These are phyloP conservation scores for Microctonus brassicae DNA, from an alignment of 2,888 invertebrate species.

Conservation along the genomic window DNA sequence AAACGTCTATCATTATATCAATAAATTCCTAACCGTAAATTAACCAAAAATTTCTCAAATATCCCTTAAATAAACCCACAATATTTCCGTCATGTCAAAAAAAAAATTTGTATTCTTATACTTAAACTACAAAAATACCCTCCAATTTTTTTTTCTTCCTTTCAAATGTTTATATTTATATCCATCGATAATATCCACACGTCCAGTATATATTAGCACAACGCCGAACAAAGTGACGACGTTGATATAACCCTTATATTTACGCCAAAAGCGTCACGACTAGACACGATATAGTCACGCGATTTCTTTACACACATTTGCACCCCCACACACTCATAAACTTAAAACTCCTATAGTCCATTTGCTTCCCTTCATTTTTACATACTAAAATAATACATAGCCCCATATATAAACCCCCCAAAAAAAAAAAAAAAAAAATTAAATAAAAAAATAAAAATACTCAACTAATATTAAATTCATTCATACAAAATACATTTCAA, in stretches of 20 bases:
- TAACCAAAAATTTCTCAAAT: too few relatives aligned
- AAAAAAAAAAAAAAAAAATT: too few relatives aligned
- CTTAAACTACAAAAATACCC: background rate
- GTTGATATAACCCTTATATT: conserved; percentile 58
- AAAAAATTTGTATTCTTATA: too few relatives aligned
- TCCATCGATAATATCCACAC: conserved; percentile 12
- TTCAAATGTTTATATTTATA: background rate
- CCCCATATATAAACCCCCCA: too few relatives aligned
- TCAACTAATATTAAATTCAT: too few relatives aligned
- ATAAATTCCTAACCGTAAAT: too few relatives aligned
- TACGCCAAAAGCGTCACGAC: conserved; percentile 42
- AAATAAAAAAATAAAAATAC: too few relatives aligned
- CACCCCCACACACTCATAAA: background rate
- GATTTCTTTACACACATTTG: conserved; percentile 41
- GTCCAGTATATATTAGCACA: conserved; percentile 52
- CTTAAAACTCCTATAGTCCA: background rate
- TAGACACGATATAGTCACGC: conserved; percentile 41
- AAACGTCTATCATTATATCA: too few relatives aligned
- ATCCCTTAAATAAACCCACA: too few relatives aligned
- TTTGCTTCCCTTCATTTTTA: background rate
- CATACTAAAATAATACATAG: too few relatives aligned
- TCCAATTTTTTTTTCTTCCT: background rate
- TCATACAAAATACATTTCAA: too few relatives aligned
- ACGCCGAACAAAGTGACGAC: conserved; percentile 63
- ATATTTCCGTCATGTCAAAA: too few relatives aligned